These are phyloP conservation scores for Glareola pratincola DNA, from an alignment of 2,113 vertebrate species.

Conservation along the genomic window DNA sequence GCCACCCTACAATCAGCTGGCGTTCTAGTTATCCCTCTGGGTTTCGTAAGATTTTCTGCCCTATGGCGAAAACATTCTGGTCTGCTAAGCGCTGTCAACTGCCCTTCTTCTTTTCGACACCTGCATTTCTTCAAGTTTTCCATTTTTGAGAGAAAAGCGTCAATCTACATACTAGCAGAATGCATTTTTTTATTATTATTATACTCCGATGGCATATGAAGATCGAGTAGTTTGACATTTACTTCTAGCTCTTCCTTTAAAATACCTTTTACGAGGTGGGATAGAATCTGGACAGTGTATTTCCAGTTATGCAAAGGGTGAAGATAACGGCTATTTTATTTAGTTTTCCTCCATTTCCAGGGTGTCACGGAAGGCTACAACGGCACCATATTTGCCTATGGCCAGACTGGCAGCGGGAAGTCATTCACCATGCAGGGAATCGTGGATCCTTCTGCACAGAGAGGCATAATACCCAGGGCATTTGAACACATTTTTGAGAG, in stretches of 20 bases:
- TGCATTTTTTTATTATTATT: neutral
- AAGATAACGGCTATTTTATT: neutral
- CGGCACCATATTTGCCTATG: conserved; percentile 89
- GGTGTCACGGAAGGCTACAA: conserved; percentile 90
- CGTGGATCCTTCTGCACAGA: conserved; percentile 72
- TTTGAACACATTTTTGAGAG: conserved; percentile 91
- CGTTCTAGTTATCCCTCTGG: neutral
- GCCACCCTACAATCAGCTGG: neutral
- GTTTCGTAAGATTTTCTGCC: neutral
- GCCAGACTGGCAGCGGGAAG: conserved; percentile 92
- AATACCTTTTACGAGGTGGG: neutral
- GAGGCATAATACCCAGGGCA: conserved; percentile 84
- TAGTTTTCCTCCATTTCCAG: conserved; percentile 47
- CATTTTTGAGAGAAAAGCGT: neutral
- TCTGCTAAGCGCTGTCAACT: neutral
- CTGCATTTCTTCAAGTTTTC: neutral
- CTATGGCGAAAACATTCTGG: neutral
- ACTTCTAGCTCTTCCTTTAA: neutral
- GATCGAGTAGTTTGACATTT: neutral
- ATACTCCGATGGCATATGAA: neutral
- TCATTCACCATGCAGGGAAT: conserved; percentile 92
- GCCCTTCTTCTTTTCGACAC: neutral
- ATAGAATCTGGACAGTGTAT: neutral
- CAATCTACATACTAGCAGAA: neutral
- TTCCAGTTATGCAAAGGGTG: neutral